These are phyloP conservation scores for Diarsia rubi DNA, from an alignment of 2,888 invertebrate genomes.

Conservation along the genomic window DNA sequence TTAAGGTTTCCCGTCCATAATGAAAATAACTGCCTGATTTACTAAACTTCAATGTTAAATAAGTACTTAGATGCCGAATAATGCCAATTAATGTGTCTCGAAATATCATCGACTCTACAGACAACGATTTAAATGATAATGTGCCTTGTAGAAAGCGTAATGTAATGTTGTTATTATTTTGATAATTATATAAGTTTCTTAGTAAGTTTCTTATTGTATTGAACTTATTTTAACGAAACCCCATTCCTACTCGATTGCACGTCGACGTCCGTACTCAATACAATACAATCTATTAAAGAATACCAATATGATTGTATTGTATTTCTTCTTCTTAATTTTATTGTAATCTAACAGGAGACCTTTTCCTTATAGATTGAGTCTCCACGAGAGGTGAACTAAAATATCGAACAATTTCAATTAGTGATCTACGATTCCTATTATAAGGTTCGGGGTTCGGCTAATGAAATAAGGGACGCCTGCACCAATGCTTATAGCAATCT, in stretches of 20 bases:
- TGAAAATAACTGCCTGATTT: slow-evolving; percentile 33
- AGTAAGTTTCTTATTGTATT: slow-evolving; percentile 45
- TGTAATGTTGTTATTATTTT: slow-evolving; percentile 65
- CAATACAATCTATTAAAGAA: too few relatives aligned
- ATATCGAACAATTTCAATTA: too few relatives aligned
- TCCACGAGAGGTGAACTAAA: too few relatives aligned
- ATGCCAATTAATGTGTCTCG: slow-evolving; percentile 29
- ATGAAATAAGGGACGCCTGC: too few relatives aligned
- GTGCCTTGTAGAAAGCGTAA: slow-evolving; percentile 72
- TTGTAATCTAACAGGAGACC: neutral
- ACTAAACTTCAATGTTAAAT: slow-evolving; percentile 1
- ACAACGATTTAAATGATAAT: slow-evolving; percentile 64
- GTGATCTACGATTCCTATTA: too few relatives aligned
- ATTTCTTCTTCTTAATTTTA: too few relatives aligned
- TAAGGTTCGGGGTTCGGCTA: too few relatives aligned
- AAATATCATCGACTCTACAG: slow-evolving; percentile 56
- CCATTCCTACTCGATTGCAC: neutral
- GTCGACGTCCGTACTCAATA: neutral
- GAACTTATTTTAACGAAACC: slow-evolving; percentile 26
- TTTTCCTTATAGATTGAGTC: neutral
- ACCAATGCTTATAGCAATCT: too few relatives aligned
- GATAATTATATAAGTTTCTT: slow-evolving; percentile 64
- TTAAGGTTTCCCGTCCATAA: slow-evolving; percentile 47
- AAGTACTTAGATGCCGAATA: slow-evolving; percentile 27
- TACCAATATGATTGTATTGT: too few relatives aligned